Evolutionary conservation across 2,113 vertebrate species (phyloP).

Genomic region (Ameiurus melas): DNA sequence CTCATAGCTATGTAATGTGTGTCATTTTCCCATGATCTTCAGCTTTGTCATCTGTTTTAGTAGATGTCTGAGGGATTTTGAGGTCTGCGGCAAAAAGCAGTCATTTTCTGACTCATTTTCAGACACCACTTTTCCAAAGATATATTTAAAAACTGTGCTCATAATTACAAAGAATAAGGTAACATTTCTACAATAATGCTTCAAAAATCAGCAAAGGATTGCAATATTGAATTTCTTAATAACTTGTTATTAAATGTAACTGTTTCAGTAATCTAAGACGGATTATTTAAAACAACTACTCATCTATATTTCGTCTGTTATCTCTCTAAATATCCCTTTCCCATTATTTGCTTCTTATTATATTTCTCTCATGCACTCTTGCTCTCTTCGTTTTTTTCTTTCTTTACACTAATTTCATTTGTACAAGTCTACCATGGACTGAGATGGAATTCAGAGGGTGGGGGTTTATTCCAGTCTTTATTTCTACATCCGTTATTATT

Average conservation of each 20-base stretch:
- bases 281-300: background rate
- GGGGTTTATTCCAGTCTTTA: background rate
- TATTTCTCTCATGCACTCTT: background rate
- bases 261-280: background rate
- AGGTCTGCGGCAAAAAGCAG: background rate
- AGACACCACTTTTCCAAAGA: background rate
- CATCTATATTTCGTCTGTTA: background rate
- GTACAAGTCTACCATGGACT: background rate
- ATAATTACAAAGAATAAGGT: background rate
- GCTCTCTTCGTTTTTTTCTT: background rate
- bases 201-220: background rate
- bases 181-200: background rate
- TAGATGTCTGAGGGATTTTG: background rate
- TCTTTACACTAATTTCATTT: background rate
- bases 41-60: background rate
- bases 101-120: slow-evolving; percentile 3
- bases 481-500: background rate
- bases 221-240: background rate
- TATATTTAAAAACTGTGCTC: background rate
- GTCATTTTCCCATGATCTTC: background rate
- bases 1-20: too few relatives aligned
- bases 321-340: background rate
- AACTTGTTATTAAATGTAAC: background rate
- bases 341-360: background rate
- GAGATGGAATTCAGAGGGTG: background rate